Percentiles rank a stretch among this genome's conserved stretches.
phyloP scores from a whole-genome alignment of 2,797 vertebrate species.

The Adrianichthys oophorus region DNA sequence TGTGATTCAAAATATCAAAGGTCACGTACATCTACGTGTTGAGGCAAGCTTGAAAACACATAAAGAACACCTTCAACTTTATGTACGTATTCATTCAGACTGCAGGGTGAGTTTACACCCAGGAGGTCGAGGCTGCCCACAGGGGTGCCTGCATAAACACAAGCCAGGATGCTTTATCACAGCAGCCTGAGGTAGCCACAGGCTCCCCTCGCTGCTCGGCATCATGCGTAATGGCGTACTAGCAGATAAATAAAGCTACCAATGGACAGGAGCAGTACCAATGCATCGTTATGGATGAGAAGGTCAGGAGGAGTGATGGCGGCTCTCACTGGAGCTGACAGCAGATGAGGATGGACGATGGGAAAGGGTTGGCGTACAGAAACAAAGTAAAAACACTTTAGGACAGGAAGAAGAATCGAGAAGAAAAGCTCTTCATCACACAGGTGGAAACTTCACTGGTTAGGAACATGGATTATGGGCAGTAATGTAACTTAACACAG shows the following conservation, averaged over 20 bases:
- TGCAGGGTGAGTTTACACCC: slow-evolving; percentile 49
- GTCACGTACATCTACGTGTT: background rate
- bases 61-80: background rate
- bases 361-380: slow-evolving; percentile 13
- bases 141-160: slow-evolving; percentile 45
- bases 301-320: slow-evolving; percentile 68
- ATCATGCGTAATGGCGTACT: slow-evolving; percentile 68
- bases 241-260: slow-evolving; percentile 70
- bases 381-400: slow-evolving; percentile 6
- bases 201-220: slow-evolving; percentile 16
- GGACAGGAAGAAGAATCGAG: slow-evolving; percentile 9
- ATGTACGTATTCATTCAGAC: slow-evolving; percentile 30
- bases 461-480: too few relatives aligned
- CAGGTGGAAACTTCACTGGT: too few relatives aligned
- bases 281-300: slow-evolving; percentile 76
- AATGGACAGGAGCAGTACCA: slow-evolving; percentile 71
- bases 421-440: slow-evolving; percentile 5
- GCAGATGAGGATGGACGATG: slow-evolving; percentile 34
- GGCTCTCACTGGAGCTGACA: slow-evolving; percentile 42
- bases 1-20: slow-evolving; percentile 5
- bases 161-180: slow-evolving; percentile 51
- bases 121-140: slow-evolving; percentile 56
- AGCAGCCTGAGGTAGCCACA: slow-evolving; percentile 23
- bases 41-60: background rate
- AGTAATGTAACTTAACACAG: too few relatives aligned